phyloP scores from a whole-genome alignment of 1,140 invertebrate genomes.

The Periplaneta americana region DNA sequence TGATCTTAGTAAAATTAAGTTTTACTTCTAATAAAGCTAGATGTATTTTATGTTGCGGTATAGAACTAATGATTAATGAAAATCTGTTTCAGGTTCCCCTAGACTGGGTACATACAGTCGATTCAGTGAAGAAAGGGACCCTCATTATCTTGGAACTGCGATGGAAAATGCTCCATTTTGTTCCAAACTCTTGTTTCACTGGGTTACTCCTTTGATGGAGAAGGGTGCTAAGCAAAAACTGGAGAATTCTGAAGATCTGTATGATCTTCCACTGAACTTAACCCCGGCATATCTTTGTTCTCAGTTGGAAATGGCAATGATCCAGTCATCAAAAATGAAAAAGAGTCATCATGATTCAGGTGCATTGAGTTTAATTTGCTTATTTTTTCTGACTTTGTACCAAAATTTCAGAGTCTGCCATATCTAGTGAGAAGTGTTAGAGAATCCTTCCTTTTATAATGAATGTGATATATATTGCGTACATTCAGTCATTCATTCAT shows the following conservation, averaged over 20 bases:
- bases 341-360: constrained; percentile 13
- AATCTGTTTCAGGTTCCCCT: neutral
- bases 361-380: neutral
- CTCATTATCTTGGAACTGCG: constrained; percentile 66
- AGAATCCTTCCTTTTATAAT: no score
- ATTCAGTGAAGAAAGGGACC: constrained; percentile 59
- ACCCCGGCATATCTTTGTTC: constrained; percentile 52
- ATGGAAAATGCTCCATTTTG: constrained; percentile 66
- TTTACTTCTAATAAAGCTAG: neutral
- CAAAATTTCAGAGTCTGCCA: no score
- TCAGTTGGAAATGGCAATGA: constrained; percentile 47
- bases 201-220: constrained; percentile 80
- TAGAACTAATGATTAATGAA: neutral
- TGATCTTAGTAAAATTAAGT: neutral
- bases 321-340: constrained; percentile 24
- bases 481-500: no score
- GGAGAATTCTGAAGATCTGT: constrained; percentile 72
- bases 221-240: constrained; percentile 74
- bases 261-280: constrained; percentile 71
- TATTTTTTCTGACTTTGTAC: no score
- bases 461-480: no score
- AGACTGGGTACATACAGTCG: constrained; percentile 45
- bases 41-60: neutral
- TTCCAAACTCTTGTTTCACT: constrained; percentile 77
- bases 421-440: no score